Evolutionary conservation across 1,140 invertebrate genomes (phyloP), one percentile per base, ranked within the genome.

Genomic region (Drosophila nikananu): DNA sequence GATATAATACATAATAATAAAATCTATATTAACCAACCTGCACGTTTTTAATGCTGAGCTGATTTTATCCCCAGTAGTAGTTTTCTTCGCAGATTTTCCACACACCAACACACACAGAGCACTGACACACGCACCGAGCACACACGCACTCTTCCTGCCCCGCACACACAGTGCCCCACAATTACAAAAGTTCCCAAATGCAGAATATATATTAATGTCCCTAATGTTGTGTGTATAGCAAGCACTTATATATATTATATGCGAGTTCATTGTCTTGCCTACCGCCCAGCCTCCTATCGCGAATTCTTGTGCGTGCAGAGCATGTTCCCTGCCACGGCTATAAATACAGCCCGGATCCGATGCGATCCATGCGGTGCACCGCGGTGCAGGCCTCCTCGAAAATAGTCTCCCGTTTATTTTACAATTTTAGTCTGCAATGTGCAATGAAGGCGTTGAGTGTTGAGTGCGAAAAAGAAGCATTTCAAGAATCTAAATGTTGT

Each of bases 251-350:
- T 4, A 5, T 0, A 5, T 5, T 30, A 66, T 77, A 74, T 63
- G 65, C 72, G 84, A 89, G 84, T 89, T 89, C 84, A 89, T 90
- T 90, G 84, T 79, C 84, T 89, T 89, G 68, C 63, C 54, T 72
- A 76, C 61, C 80, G 84, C 74, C 77, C 52, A 55, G 52, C 32
- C 84, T 79, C 61, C 73, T 61, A 73, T 74, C 55, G 59, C 59
- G 68, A 74, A 73, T 74, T 52, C 15, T 52, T 30, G 54, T 39
- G 30, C 5, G n/a, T n/a, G 64, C 76, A 83, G 62, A 76, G 39
- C 46, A 58, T 58, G 57, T 54, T 62, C 51, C 61, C 62, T 58
- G 71, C 70, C 62, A 67, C 44, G 75, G 80, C 84, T 87, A 87
- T 72, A 84, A 89, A 90, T 87, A 87, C 64, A 46, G 41, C 59